phyloP scores from a whole-genome alignment of 2,888 invertebrate species.

The Drosophila recens region DNA sequence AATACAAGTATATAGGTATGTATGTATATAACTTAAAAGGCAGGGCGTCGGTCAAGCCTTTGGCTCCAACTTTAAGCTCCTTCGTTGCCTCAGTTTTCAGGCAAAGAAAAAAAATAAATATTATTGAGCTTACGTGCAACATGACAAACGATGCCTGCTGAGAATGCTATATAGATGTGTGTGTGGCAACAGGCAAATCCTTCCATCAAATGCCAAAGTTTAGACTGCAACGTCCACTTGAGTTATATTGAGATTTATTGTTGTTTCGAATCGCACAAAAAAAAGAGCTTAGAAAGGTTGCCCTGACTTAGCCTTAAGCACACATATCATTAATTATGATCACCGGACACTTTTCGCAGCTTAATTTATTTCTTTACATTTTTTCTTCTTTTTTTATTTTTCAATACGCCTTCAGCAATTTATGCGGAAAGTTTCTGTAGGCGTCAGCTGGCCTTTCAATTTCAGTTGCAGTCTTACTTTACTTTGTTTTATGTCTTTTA shows the following conservation, averaged over 20 bases:
- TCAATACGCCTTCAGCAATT: conserved; percentile 41
- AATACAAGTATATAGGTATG: conserved; percentile 12
- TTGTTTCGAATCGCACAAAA: conserved; percentile 23
- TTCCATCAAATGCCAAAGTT: conserved; percentile 77
- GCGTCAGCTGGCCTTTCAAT: conserved; percentile 68
- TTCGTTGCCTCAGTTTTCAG: conserved; percentile 22
- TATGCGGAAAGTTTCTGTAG: conserved; percentile 56
- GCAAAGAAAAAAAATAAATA: conserved; percentile 34
- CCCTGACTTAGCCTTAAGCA: conserved; percentile 12
- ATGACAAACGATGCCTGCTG: conserved; percentile 71
- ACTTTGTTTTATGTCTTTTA: conserved; percentile 42
- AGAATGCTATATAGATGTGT: conserved; percentile 19
- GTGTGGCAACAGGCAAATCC: conserved; percentile 52
- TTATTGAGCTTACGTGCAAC: conserved; percentile 65
- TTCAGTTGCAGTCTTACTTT: conserved; percentile 49
- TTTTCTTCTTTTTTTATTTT: not conserved
- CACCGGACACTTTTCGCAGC: conserved; percentile 35
- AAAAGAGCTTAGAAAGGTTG: conserved; percentile 21
- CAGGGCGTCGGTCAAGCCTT: conserved; percentile 32
- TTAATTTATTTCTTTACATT: conserved; percentile 15
- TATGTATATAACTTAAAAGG: conserved; percentile 12
- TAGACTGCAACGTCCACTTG: conserved; percentile 71
- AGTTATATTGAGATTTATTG: conserved; percentile 79
- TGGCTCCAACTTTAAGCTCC: conserved; percentile 42
- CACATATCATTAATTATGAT: conserved; percentile 75